Conservation (phyloP, 2,113 vertebrate genomes). For the Asarcornis scutulata region DNA sequence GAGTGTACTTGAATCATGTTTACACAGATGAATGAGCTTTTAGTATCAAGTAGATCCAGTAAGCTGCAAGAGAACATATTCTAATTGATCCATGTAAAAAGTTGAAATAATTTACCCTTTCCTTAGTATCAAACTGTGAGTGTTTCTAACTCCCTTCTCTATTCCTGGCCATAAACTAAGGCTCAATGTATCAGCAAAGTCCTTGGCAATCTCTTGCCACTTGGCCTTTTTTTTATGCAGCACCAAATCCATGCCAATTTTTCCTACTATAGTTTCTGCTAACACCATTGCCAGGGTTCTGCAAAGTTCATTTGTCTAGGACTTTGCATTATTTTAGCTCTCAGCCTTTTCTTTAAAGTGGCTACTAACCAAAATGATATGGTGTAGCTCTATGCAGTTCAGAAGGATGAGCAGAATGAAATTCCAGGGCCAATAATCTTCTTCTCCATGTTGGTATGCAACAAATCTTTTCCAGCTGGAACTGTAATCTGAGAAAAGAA, state of each 20-base stretch:
- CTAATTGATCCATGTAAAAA: background rate
- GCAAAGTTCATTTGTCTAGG: background rate
- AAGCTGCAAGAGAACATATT: background rate
- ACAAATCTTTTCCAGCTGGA: conserved; percentile 73
- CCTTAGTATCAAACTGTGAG: background rate
- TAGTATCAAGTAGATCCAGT: background rate
- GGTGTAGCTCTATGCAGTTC: conserved; percentile 34
- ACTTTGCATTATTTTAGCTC: background rate
- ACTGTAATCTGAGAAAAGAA: conserved; percentile 59
- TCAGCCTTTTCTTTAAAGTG: background rate
- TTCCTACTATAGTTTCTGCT: background rate
- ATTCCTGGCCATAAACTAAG: background rate
- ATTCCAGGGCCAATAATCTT: background rate
- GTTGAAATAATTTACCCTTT: background rate
- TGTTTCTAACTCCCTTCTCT: background rate
- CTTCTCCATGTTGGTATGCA: background rate
- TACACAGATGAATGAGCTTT: background rate
- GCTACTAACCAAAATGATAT: conserved; percentile 65
- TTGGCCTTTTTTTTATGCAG: background rate
- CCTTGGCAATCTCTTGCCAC: background rate
- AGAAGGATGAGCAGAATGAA: background rate
- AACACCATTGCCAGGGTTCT: background rate
- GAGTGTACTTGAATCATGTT: background rate
- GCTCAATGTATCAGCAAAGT: background rate
- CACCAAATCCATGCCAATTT: background rate